Evolutionary conservation across 1,140 invertebrate species (phyloP).

Genomic region (Drosophila pseudoananassae): DNA sequence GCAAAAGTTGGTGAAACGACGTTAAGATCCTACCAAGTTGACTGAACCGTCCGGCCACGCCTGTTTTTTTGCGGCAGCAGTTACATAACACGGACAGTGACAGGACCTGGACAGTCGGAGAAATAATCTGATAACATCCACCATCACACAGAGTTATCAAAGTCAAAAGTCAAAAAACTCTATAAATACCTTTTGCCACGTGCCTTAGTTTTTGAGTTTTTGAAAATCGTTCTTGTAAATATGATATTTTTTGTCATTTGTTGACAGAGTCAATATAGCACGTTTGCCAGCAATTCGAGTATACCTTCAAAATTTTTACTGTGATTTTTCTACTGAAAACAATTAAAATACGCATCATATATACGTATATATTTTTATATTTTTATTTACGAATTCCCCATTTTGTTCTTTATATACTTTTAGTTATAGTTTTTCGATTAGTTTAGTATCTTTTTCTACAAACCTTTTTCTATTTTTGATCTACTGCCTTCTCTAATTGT

Average conservation of each 20-base stretch:
- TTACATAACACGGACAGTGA: conserved; percentile 47
- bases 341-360: conserved; percentile 18
- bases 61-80: conserved; percentile 71
- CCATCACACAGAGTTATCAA: conserved; percentile 4
- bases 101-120: conserved; percentile 11
- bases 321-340: conserved; percentile 56
- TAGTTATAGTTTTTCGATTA: conserved; percentile 18
- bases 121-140: conserved; percentile 9
- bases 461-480: conserved; percentile 17
- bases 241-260: conserved; percentile 23
- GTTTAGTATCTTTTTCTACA: conserved; percentile 8
- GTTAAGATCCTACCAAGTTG: conserved; percentile 73
- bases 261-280: conserved; percentile 9
- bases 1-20: conserved; percentile 95
- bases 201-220: conserved; percentile 18
- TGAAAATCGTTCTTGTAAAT: conserved; percentile 17
- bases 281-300: conserved; percentile 20
- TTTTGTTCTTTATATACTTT: conserved; percentile 7
- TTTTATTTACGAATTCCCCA: conserved; percentile 31
- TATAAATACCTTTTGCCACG: conserved; percentile 15
- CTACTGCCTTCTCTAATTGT: conserved; percentile 31
- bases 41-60: conserved; percentile 32
- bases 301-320: conserved; percentile 55
- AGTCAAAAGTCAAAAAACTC: neutral
- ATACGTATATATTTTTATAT: conserved; percentile 12